These are phyloP conservation scores for Odontesthes bonariensis DNA, from an alignment of 2,113 vertebrate species.

Conservation along the genomic window DNA sequence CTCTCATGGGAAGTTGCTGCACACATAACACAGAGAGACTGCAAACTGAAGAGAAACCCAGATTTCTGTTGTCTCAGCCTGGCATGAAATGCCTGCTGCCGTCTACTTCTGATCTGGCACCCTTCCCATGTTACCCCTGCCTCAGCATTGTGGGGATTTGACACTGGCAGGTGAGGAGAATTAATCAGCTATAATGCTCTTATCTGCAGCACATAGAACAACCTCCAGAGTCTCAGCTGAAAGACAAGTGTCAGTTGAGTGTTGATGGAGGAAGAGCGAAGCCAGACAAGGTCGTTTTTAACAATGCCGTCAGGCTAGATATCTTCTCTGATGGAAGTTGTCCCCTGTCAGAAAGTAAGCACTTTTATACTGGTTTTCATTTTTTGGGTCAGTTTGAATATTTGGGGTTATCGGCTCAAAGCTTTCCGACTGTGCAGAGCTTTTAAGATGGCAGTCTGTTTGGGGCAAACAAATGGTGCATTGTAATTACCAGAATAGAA, in stretches of 20 bases:
- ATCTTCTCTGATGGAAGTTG: constrained; percentile 64
- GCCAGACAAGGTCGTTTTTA: constrained; percentile 32
- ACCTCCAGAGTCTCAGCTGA: constrained; percentile 41
- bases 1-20: background rate
- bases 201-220: constrained; percentile 56
- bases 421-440: constrained; percentile 14
- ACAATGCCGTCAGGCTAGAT: constrained; percentile 17
- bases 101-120: constrained; percentile 51
- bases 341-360: constrained; percentile 57
- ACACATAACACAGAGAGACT: background rate
- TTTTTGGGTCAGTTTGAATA: constrained; percentile 3
- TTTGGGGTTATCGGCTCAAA: constrained; percentile 28
- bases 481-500: constrained; percentile 44
- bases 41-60: background rate
- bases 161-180: constrained; percentile 57
- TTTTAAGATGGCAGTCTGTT: constrained; percentile 27
- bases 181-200: constrained; percentile 77
- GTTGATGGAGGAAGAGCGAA: constrained; percentile 33
- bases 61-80: constrained; percentile 7
- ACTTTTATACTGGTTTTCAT: constrained; percentile 15
- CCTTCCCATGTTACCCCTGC: constrained; percentile 40
- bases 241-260: constrained; percentile 50
- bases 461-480: constrained; percentile 35
- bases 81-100: constrained; percentile 17
- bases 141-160: constrained; percentile 77